Evolutionary conservation across 2,797 vertebrate genomes (phyloP), one percentile per base, ranked within the genome.

Genomic region (Parauchenoglanis ngamensis): DNA sequence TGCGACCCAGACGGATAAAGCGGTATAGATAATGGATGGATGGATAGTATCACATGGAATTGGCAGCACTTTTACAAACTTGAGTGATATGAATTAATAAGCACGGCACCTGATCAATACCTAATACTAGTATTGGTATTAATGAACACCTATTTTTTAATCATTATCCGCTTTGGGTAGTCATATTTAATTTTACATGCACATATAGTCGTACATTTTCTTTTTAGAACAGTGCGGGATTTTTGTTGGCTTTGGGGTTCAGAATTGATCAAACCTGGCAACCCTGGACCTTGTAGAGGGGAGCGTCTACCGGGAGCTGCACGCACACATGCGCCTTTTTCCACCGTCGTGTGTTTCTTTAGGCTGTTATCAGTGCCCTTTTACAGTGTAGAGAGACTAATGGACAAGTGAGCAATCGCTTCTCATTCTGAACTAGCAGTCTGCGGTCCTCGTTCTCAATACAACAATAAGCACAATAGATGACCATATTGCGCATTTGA

Each of bases 241-340:
- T 46, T 40, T 78, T 59, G 7, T 19, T 63, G 35, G 7, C 1
- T 52, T 54, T 17, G 10, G n/a, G 46, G 23, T 17, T 4, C 7
- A 2, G 1, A 7, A 4, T 5, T 1, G 12, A 52, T 13, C 46
- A 63, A 83, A 83, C 6, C 49, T 83, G 81, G 81, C 81, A 83
- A 83, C 81, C 65, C 81, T 35, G 49, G 10, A 31, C 81, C 68
- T 28, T 83, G 28, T 35, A 13, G 81, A 3, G 46, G 46, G 63
- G 83, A 88, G 87, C 68, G 86, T 87, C 88, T 88, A 84, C 85
- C 84, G 78, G 49, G 63, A 83, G 65, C 85, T 57, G 87, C 87
- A 90, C 80, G 87, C 84, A 89, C 89, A 89, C 89, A 87, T 90
- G 89, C 87, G 89, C 90, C 78, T 97, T 96, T 87, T 77, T 19